These are phyloP conservation scores for Drosophila ezoana DNA, from an alignment of 2,888 invertebrate genomes.

Conservation along the genomic window DNA sequence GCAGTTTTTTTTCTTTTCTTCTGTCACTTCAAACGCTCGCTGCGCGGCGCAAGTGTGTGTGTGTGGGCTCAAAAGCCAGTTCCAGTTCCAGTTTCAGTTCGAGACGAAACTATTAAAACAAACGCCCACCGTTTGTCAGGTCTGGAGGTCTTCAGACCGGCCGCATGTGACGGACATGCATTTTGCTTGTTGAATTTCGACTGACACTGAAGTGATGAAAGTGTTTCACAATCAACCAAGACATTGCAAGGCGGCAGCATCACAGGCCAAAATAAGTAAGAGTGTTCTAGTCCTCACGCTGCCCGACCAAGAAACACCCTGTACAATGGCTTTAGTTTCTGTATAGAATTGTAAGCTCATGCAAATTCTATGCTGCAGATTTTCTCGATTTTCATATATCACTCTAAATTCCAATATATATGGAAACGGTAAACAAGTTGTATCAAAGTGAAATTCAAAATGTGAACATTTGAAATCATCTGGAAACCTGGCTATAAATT, in stretches of 20 bases:
- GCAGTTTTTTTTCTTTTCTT: constrained; percentile 26
- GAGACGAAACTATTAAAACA: constrained; percentile 64
- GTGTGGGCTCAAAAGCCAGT: constrained; percentile 58
- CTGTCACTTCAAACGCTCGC: constrained; percentile 54
- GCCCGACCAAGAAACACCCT: constrained; percentile 1
- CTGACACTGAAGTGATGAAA: constrained; percentile 76
- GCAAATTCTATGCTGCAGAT: too few relatives aligned
- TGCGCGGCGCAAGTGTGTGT: constrained; percentile 33
- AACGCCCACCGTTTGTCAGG: constrained; percentile 70
- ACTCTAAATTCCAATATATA: too few relatives aligned
- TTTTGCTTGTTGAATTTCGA: constrained; percentile 43
- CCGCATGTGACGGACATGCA: constrained; percentile 65
- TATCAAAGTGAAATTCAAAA: too few relatives aligned
- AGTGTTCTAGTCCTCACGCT: not conserved
- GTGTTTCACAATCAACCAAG: constrained; percentile 77
- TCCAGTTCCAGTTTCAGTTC: constrained; percentile 28
- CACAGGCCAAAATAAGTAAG: constrained; percentile 38
- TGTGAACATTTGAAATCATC: too few relatives aligned
- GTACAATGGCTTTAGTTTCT: not conserved
- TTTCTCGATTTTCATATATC: too few relatives aligned
- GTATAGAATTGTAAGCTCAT: too few relatives aligned
- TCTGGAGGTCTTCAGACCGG: constrained; percentile 38
- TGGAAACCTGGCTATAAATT: too few relatives aligned
- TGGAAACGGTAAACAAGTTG: too few relatives aligned
- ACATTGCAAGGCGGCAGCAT: constrained; percentile 72